phyloP scores from a whole-genome alignment of 2,113 vertebrate genomes.

The Phoxinus phoxinus region DNA sequence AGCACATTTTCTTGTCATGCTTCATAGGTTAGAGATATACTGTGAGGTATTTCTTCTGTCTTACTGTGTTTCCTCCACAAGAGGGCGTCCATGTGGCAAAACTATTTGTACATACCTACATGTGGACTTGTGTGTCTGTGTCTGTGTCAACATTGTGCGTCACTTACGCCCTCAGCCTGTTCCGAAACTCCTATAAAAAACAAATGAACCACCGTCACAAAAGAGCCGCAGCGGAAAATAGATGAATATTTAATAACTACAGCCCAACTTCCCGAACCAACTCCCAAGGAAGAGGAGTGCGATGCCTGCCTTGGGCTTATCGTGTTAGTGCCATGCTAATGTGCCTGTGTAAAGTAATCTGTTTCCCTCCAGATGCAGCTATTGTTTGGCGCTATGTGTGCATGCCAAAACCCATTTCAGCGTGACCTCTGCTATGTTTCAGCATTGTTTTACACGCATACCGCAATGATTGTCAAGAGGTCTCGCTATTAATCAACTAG shows the following conservation, averaged over 20 bases:
- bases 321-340: slow-evolving; percentile 18
- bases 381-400: slow-evolving; percentile 21
- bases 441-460: slow-evolving; percentile 49
- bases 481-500: slow-evolving; percentile 60
- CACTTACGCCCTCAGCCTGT: slow-evolving; percentile 67
- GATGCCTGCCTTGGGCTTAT: slow-evolving; percentile 36
- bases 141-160: slow-evolving; percentile 32
- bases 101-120: slow-evolving; percentile 26
- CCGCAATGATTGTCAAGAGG: slow-evolving; percentile 47
- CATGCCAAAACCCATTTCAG: slow-evolving; percentile 29
- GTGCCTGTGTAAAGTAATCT: slow-evolving; percentile 28
- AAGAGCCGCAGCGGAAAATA: not conserved
- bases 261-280: slow-evolving; percentile 34
- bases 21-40: not conserved
- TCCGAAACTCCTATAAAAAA: slow-evolving; percentile 68
- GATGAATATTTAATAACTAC: slow-evolving; percentile 1
- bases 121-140: slow-evolving; percentile 12
- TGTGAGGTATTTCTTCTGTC: not conserved
- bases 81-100: slow-evolving; percentile 4
- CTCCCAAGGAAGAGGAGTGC: slow-evolving; percentile 36
- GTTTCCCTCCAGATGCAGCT: slow-evolving; percentile 43
- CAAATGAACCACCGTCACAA: slow-evolving; percentile 56
- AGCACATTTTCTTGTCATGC: not conserved
- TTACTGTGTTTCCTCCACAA: slow-evolving; percentile 30
- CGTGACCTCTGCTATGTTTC: slow-evolving; percentile 47